Evolutionary conservation across 2,888 invertebrate genomes (phyloP), one percentile per base, ranked within the genome.

Genomic region (Mythimna lalbum): DNA sequence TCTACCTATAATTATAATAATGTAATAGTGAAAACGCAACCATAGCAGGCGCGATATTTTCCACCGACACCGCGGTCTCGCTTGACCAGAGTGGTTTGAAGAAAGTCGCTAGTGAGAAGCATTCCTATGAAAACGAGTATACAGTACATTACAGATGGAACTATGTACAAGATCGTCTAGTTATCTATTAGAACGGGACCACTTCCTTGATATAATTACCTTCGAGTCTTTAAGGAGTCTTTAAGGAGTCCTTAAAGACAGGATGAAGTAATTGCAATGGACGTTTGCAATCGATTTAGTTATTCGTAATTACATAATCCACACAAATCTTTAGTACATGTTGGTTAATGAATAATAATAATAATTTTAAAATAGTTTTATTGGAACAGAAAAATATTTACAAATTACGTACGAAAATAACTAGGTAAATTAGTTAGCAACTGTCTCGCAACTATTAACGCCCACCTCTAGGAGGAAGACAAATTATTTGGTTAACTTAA

Each of bases 51-150:
- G 64, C 59, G 47, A 79, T 77, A 61, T 82, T 82, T 84, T 81
- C 76, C 79, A 73, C 56, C 57, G 68, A 71, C 78, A 74, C 64
- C 61, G 62, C 73, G 64, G 78, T 78, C 80, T 81, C 79, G 80
- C 80, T 82, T 74, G 79, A 86, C 79, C 80, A 82, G 80, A 81
- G 63, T 56, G 63, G 43, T 56, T 70, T 70, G 73, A 86, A 84
- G 89, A 87, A 89, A 89, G 88, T 80, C 82, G 77, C 57, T 21
- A 61, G 73, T 67, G 73, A 82, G 75, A 79, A 75, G 61, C 83
- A 87, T 88, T 89, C 87, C 83, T 82, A 83, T 81, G 86, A 87
- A 88, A 87, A 86, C 84, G 69, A 80, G 81, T 76, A 55, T 77
- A 49, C 55, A 74, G 61, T 66, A 63, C 61, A 33, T 76, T 62